These are phyloP conservation scores for Himalopsyche kuldschensis DNA, from an alignment of 2,888 invertebrate genomes.

Conservation along the genomic window DNA sequence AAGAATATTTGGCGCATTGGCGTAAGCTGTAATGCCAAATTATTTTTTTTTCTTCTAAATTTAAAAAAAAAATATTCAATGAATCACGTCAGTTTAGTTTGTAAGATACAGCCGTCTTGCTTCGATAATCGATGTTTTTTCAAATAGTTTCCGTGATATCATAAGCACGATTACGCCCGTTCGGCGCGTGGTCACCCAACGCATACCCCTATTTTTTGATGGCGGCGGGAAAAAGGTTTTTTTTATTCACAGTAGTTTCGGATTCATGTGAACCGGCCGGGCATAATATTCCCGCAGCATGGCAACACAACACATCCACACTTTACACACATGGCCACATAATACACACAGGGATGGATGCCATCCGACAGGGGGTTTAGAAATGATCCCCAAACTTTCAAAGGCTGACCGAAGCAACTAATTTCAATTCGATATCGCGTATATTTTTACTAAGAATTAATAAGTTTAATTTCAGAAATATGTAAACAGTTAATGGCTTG, in stretches of 20 bases:
- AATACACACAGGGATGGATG: background rate
- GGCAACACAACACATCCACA: background rate
- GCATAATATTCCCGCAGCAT: constrained; percentile 14
- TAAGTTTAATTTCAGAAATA: too few relatives aligned
- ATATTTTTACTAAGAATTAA: too few relatives aligned
- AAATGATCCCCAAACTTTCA: background rate
- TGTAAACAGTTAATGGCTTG: too few relatives aligned
- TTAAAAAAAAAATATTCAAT: too few relatives aligned
- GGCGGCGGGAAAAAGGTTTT: constrained; percentile 3
- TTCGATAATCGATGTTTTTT: too few relatives aligned
- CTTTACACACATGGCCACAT: background rate
- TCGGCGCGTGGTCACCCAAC: background rate
- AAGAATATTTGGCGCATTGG: too few relatives aligned
- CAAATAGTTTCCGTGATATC: too few relatives aligned
- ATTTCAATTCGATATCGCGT: background rate
- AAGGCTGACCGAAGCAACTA: background rate
- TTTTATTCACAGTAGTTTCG: background rate
- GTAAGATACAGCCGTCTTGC: too few relatives aligned
- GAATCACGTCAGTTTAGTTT: too few relatives aligned
- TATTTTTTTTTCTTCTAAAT: too few relatives aligned
- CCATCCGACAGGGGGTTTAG: background rate
- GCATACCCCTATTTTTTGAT: constrained; percentile 6
- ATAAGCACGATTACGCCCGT: too few relatives aligned
- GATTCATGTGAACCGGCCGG: constrained; percentile 22
- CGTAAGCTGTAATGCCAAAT: too few relatives aligned